phyloP scores from a whole-genome alignment of 2,797 vertebrate species.

The Muscicapa striata region DNA sequence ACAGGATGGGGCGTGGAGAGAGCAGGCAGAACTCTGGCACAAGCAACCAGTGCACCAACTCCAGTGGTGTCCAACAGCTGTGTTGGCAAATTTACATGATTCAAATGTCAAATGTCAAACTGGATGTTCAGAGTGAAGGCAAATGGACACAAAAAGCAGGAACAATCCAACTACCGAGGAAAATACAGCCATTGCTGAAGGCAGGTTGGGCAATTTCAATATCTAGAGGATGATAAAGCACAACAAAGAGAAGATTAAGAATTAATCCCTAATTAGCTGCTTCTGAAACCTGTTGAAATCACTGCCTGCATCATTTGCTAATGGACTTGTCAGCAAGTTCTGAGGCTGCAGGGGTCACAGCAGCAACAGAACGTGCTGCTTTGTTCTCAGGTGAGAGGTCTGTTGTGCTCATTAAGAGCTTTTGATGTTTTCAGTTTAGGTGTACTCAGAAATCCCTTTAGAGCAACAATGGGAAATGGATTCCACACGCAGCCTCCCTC shows the following conservation, averaged over 20 bases:
- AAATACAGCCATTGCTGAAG: background rate
- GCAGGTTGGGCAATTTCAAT: background rate
- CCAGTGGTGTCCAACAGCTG: background rate
- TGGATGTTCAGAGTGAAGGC: accelerated
- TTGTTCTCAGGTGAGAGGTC: background rate
- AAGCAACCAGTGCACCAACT: background rate
- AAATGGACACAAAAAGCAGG: background rate
- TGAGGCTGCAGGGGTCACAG: background rate
- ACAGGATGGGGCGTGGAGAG: accelerated
- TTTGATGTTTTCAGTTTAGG: background rate
- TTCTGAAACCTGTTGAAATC: conserved; percentile 6
- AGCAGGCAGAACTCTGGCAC: background rate
- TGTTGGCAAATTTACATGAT: background rate
- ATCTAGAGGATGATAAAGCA: background rate
- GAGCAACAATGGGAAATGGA: background rate
- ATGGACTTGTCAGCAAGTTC: conserved; percentile 18
- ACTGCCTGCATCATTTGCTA: background rate
- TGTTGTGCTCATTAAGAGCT: background rate
- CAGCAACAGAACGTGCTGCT: background rate
- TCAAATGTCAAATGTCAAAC: background rate
- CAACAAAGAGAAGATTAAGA: conserved; percentile 35
- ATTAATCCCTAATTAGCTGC: background rate
- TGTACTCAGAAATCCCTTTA: background rate
- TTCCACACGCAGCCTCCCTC: background rate
- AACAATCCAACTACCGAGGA: background rate